Percentiles rank a stretch among this genome's conserved stretches.
These are phyloP conservation scores for Cantharis nigra DNA, from an alignment of 2,888 invertebrate genomes.

Conservation along the genomic window DNA sequence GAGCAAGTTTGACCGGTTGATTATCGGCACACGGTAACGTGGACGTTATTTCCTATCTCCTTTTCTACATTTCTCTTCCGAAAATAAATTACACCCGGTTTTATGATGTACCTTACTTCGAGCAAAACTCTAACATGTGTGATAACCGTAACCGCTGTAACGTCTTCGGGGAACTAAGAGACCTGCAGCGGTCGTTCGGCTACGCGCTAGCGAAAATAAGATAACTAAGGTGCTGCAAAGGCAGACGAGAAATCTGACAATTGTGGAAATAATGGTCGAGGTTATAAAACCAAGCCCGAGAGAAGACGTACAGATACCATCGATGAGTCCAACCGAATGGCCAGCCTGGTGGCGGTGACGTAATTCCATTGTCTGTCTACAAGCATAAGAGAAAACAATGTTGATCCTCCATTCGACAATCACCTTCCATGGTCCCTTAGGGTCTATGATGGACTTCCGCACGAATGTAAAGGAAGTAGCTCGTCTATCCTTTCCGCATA, in stretches of 20 bases:
- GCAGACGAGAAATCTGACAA: slow-evolving; percentile 51
- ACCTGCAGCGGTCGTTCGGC: slow-evolving; percentile 51
- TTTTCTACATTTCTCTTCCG: slow-evolving; percentile 31
- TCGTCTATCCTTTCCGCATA: slow-evolving; percentile 49
- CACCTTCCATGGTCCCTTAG: slow-evolving; percentile 51
- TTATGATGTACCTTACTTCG: slow-evolving; percentile 55
- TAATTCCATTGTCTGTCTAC: slow-evolving; percentile 40
- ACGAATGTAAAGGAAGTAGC: slow-evolving; percentile 47
- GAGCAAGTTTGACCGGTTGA: slow-evolving; percentile 5
- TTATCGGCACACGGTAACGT: slow-evolving; percentile 7
- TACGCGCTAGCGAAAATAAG: slow-evolving; percentile 48
- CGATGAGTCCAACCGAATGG: slow-evolving; percentile 49
- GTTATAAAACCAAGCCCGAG: slow-evolving; percentile 49
- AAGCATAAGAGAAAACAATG: slow-evolving; percentile 54
- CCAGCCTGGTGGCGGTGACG: slow-evolving; percentile 40
- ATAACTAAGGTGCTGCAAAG: slow-evolving; percentile 52
- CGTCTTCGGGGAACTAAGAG: slow-evolving; percentile 49
- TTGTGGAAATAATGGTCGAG: slow-evolving; percentile 52
- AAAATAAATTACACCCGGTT: slow-evolving; percentile 51
- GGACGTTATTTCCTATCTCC: slow-evolving; percentile 32
- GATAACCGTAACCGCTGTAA: slow-evolving; percentile 55
- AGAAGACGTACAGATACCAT: slow-evolving; percentile 50
- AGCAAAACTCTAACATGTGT: slow-evolving; percentile 51
- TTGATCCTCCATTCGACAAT: slow-evolving; percentile 48
- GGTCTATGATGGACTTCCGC: slow-evolving; percentile 54